phyloP scores from a whole-genome alignment of 2,888 invertebrate genomes.

The Cerastis leucographa region DNA sequence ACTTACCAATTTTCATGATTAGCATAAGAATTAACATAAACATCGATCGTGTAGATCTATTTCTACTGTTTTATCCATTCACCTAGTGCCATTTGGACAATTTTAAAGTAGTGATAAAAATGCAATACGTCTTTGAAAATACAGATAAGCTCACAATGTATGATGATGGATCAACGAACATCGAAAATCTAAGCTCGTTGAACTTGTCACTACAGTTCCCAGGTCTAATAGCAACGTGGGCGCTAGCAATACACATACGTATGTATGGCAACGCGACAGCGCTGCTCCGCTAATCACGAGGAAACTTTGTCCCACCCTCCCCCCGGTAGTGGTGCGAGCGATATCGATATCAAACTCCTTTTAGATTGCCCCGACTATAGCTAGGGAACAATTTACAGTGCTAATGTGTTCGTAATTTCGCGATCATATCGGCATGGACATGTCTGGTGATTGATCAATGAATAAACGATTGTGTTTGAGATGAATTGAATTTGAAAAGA shows the following conservation, averaged over 20 bases:
- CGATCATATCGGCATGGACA: slow-evolving; percentile 17
- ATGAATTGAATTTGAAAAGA: not conserved
- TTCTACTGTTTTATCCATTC: not conserved
- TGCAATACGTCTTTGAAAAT: not conserved
- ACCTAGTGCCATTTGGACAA: not conserved
- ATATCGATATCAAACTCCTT: slow-evolving; percentile 62
- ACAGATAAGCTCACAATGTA: not conserved
- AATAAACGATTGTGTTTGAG: not conserved
- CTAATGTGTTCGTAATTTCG: slow-evolving; percentile 51
- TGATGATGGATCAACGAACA: not conserved
- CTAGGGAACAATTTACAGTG: slow-evolving; percentile 36
- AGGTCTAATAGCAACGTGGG: slow-evolving; percentile 7
- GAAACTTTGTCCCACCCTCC: slow-evolving; percentile 77
- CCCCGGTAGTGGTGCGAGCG: slow-evolving; percentile 66
- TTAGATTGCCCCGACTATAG: slow-evolving; percentile 43
- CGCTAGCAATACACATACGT: slow-evolving; percentile 34
- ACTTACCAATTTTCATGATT: not conserved
- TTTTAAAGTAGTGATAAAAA: not conserved
- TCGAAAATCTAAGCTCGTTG: not conserved
- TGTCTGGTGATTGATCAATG: slow-evolving; percentile 35
- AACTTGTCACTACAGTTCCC: slow-evolving; percentile 14
- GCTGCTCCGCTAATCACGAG: slow-evolving; percentile 82
- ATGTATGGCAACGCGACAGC: slow-evolving; percentile 64
- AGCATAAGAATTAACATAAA: not conserved
- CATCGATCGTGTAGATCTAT: not conserved